Evolutionary conservation across 2,113 vertebrate genomes (phyloP).

Genomic region (Platichthys flesus): DNA sequence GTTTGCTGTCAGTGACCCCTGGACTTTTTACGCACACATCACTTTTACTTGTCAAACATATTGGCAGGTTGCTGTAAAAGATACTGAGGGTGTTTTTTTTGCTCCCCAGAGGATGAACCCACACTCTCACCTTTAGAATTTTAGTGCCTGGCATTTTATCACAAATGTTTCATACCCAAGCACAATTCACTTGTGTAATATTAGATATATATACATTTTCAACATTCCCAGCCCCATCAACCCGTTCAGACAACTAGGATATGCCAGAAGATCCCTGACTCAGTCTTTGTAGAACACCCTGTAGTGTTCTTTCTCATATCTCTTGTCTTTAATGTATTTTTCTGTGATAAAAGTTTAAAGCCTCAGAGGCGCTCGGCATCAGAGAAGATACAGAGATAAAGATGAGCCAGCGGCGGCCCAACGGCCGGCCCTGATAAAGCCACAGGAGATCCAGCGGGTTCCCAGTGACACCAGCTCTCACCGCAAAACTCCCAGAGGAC

Average conservation of each 20-base stretch:
- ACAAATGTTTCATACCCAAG: not conserved
- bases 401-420: slow-evolving; percentile 43
- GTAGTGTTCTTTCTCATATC: slow-evolving; percentile 52
- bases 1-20: not conserved
- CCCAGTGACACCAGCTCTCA: slow-evolving; percentile 39
- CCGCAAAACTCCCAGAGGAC: slow-evolving; percentile 20
- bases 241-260: slow-evolving; percentile 15
- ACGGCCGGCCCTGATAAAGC: slow-evolving; percentile 50
- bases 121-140: not conserved
- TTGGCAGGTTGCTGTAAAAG: not conserved
- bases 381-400: slow-evolving; percentile 60
- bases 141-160: not conserved
- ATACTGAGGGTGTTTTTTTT: not conserved
- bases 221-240: slow-evolving; percentile 17
- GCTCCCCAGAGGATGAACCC: not conserved
- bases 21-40: not conserved
- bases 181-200: not conserved
- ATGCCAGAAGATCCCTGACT: slow-evolving; percentile 41
- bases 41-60: too few relatives aligned
- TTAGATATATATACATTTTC: not conserved
- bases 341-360: slow-evolving; percentile 63
- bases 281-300: slow-evolving; percentile 39
- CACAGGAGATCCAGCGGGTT: slow-evolving; percentile 40
- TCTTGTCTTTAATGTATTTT: slow-evolving; percentile 68
- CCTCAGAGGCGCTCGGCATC: slow-evolving; percentile 49